Evolutionary conservation across 2,113 vertebrate genomes (phyloP).

Genomic region (Tachysurus fulvidraco): DNA sequence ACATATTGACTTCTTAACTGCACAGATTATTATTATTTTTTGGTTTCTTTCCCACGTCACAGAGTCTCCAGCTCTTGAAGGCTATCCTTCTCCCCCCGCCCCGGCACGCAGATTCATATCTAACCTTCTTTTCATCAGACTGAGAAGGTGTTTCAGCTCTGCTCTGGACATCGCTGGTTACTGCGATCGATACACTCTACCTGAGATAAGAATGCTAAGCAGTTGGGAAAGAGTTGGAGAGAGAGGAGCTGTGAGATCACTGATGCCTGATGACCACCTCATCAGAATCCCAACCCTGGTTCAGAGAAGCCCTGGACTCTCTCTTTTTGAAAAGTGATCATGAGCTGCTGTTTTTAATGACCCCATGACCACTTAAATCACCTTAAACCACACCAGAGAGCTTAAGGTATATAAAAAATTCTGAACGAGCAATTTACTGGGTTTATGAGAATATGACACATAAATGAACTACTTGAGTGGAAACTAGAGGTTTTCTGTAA

Average conservation of each 20-base stretch:
- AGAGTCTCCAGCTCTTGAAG: background rate
- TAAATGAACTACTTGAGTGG: background rate
- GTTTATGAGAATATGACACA: background rate
- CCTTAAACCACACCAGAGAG: background rate
- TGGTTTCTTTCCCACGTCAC: background rate
- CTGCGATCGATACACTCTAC: background rate
- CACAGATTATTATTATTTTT: background rate
- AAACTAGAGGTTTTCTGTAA: background rate
- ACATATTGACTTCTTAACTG: background rate
- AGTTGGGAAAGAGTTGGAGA: background rate
- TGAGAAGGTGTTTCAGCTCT: background rate
- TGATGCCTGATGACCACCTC: background rate
- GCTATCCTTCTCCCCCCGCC: background rate
- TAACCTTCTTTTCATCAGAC: background rate
- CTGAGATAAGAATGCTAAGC: constrained; percentile 8
- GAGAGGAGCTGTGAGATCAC: background rate
- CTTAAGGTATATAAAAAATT: background rate
- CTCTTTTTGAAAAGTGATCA: background rate
- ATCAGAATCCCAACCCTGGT: background rate
- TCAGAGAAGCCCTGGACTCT: background rate
- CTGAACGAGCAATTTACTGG: background rate
- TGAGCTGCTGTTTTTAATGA: background rate
- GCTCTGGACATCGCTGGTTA: background rate
- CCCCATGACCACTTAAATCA: too few species aligned
- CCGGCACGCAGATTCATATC: background rate